phyloP scores from a whole-genome alignment of 2,797 vertebrate genomes.

The Tangara arthus region DNA sequence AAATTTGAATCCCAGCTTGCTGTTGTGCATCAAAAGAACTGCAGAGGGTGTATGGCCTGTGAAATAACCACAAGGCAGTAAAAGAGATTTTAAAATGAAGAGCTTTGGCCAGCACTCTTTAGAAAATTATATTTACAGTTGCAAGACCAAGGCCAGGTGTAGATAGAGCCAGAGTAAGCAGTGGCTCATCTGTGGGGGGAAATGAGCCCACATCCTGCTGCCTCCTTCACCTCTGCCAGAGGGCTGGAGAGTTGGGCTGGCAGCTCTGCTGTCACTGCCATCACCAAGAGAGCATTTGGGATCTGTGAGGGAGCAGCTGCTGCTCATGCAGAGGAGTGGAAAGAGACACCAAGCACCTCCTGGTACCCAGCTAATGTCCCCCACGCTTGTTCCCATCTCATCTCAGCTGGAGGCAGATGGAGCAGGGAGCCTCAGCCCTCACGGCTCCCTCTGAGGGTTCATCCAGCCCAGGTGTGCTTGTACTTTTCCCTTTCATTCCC shows the following conservation, averaged over 20 bases:
- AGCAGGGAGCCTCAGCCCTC: not conserved
- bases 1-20: not conserved
- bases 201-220: not conserved
- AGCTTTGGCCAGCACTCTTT: not conserved
- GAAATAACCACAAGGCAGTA: not conserved
- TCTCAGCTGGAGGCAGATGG: not conserved
- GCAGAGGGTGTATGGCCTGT: not conserved
- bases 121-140: not conserved
- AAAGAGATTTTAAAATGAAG: not conserved
- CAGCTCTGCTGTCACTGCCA: not conserved
- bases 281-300: not conserved
- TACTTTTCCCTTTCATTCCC: not conserved
- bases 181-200: not conserved
- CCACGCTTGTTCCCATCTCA: fast-evolving
- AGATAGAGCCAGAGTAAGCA: constrained; percentile 26
- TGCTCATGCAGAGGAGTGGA: not conserved
- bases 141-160: not conserved
- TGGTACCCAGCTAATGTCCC: not conserved
- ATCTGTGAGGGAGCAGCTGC: not conserved
- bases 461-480: not conserved
- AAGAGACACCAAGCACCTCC: not conserved
- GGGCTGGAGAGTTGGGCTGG: not conserved
- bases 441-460: fast-evolving
- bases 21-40: not conserved
- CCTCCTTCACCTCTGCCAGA: not conserved